Conservation (phyloP, 1,140 invertebrate genomes). For the Leucophenga varia region DNA sequence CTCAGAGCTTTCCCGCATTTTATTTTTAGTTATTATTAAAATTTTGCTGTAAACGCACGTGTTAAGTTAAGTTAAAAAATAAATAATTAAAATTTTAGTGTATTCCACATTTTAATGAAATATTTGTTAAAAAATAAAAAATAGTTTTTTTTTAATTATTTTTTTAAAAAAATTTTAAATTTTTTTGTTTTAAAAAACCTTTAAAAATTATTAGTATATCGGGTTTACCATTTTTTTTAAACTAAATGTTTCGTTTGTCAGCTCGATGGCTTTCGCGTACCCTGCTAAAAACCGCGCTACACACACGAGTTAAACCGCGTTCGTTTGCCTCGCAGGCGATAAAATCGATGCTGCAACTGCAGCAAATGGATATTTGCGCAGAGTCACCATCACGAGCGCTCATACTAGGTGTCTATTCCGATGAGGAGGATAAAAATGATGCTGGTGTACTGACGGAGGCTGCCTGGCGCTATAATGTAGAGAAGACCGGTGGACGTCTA, state of each 20-base stretch:
- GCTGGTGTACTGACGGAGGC: conserved; percentile 1
- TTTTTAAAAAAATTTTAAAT: conserved; percentile 4
- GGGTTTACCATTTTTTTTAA: conserved; percentile 3
- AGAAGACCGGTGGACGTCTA: conserved; percentile 1
- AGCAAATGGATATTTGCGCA: neutral
- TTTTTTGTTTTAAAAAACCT: too few relatives aligned
- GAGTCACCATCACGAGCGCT: conserved; percentile 2
- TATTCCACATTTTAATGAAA: too few relatives aligned
- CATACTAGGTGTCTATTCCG: conserved; percentile 12
- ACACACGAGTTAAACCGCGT: too few relatives aligned
- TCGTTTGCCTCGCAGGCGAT: neutral
- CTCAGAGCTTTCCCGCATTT: too few relatives aligned
- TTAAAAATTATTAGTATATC: too few relatives aligned
- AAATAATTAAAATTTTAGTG: too few relatives aligned
- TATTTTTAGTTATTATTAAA: too few relatives aligned
- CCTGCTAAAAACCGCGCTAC: too few relatives aligned
- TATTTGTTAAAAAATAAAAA: neutral
- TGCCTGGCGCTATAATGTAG: conserved; percentile 5
- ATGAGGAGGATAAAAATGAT: conserved; percentile 4
- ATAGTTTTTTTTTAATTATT: conserved; percentile 4
- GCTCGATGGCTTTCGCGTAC: too few relatives aligned
- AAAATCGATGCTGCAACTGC: neutral
- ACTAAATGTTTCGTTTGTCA: neutral
- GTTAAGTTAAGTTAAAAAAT: too few relatives aligned
- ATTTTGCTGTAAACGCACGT: too few relatives aligned